Evolutionary conservation across 2,888 invertebrate species (phyloP).

Genomic region (Parelbella ahira): DNA sequence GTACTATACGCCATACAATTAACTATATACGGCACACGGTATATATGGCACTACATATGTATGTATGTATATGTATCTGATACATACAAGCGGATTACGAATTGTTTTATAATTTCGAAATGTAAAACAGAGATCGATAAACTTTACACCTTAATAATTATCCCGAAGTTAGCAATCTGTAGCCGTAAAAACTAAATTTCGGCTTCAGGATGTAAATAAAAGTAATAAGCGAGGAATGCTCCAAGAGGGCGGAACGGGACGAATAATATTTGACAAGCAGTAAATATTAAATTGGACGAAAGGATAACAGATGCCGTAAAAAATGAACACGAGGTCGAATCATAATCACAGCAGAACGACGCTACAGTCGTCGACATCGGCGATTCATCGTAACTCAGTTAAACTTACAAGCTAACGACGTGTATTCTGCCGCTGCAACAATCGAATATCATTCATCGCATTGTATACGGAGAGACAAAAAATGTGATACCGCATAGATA

Average conservation of each 20-base stretch:
- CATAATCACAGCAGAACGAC: slow-evolving; percentile 43
- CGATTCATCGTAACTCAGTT: slow-evolving; percentile 63
- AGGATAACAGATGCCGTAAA: slow-evolving; percentile 49
- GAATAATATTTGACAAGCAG: slow-evolving; percentile 67
- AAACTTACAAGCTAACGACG: slow-evolving; percentile 54
- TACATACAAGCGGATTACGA: no score
- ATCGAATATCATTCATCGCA: slow-evolving; percentile 60
- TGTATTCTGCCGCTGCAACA: slow-evolving; percentile 63
- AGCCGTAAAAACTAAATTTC: slow-evolving; percentile 47
- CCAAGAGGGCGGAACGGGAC: slow-evolving; percentile 48
- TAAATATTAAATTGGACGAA: slow-evolving; percentile 66
- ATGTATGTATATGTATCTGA: no score
- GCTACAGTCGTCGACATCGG: slow-evolving; percentile 39
- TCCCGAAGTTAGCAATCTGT: slow-evolving; percentile 49
- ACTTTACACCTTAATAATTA: slow-evolving; percentile 37
- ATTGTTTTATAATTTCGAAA: slow-evolving; percentile 9
- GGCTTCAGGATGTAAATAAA: slow-evolving; percentile 50
- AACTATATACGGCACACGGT: no score
- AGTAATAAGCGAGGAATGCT: slow-evolving; percentile 49
- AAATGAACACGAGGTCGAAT: slow-evolving; percentile 47
- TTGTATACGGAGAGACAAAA: slow-evolving; percentile 48
- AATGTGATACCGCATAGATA: slow-evolving; percentile 54
- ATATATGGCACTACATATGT: no score
- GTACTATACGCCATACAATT: no score
- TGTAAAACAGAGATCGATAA: slow-evolving; percentile 13